Evolutionary conservation across 2,113 vertebrate genomes (phyloP).

Genomic region (Catharus minimus): DNA sequence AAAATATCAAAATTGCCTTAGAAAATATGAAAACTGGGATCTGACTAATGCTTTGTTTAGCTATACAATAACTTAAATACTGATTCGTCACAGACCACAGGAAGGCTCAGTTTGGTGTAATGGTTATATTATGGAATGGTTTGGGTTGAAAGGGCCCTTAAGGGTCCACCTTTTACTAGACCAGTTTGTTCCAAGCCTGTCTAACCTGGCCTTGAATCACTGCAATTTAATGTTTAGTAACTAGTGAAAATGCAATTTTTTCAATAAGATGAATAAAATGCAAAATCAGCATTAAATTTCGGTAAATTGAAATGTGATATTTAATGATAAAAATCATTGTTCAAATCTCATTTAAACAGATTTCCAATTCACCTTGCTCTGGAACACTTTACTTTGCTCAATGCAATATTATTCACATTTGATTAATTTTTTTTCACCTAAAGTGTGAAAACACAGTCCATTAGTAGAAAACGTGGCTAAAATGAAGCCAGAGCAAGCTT

Average conservation of each 20-base stretch:
- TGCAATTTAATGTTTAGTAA: not conserved
- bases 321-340: not conserved
- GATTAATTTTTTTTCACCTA: not conserved
- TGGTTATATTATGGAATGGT: not conserved
- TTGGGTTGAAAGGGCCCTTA: not conserved
- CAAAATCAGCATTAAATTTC: not conserved
- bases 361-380: not conserved
- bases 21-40: not conserved
- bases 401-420: not conserved
- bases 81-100: not conserved
- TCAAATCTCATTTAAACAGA: not conserved
- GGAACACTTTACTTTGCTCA: not conserved
- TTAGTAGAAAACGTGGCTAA: not conserved
- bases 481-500: not conserved
- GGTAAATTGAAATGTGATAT: not conserved
- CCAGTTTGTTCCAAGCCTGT: not conserved
- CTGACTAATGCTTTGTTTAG: not conserved
- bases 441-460: not conserved
- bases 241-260: not conserved
- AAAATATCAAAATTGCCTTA: not conserved
- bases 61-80: not conserved
- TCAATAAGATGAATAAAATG: not conserved
- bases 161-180: not conserved
- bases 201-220: not conserved
- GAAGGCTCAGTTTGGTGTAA: not conserved